Evolutionary conservation across 2,888 invertebrate species (phyloP).

Genomic region (Harpalus rufipes): DNA sequence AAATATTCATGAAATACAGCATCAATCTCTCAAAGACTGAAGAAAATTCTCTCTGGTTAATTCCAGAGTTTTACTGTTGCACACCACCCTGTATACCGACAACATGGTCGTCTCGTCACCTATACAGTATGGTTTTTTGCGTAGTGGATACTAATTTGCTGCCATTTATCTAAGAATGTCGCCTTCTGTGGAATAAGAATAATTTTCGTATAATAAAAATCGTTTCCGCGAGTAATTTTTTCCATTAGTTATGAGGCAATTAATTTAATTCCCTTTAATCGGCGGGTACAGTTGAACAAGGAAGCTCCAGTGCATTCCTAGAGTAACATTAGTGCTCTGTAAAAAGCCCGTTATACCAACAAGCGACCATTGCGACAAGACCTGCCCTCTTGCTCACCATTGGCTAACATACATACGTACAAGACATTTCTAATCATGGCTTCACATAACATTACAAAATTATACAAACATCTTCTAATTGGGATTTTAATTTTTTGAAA

Average conservation of each 20-base stretch:
- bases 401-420: conserved; percentile 1
- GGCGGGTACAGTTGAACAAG: conserved; percentile 42
- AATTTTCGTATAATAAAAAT: conserved; percentile 46
- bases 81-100: not conserved
- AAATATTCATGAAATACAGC: no score
- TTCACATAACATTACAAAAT: not conserved
- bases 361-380: conserved; percentile 21
- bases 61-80: no score
- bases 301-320: conserved; percentile 30
- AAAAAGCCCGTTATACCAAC: conserved; percentile 34
- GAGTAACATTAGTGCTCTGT: conserved; percentile 11
- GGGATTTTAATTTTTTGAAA: no score
- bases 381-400: conserved; percentile 8
- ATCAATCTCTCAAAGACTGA: no score
- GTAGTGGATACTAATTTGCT: not conserved
- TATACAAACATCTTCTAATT: not conserved
- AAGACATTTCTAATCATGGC: not conserved
- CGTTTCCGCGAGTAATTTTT: conserved; percentile 36
- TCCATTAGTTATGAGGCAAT: conserved; percentile 35
- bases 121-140: conserved; percentile 1
- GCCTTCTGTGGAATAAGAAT: conserved; percentile 28
- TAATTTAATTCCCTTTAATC: conserved; percentile 43
- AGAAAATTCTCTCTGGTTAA: no score
- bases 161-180: conserved; percentile 34
- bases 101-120: no score